Evolutionary conservation across 2,888 invertebrate species (phyloP).

Genomic region (Andrena fulva): DNA sequence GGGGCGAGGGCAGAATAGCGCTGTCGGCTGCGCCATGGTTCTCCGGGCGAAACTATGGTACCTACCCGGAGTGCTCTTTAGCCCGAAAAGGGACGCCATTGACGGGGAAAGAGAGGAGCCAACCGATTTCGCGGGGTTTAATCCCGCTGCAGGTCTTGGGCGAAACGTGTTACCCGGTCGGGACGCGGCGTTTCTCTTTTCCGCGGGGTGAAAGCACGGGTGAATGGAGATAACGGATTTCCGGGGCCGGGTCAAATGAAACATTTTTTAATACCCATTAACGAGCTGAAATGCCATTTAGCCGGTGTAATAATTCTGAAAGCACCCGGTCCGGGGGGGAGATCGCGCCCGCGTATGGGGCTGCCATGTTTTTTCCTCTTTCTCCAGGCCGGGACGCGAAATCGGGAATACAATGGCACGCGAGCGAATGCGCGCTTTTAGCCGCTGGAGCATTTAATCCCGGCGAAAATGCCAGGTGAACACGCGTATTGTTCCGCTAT

Average conservation of each 20-base stretch:
- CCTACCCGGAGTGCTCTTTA: slow-evolving; percentile 15
- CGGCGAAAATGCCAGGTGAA: slow-evolving; percentile 34
- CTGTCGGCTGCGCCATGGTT: slow-evolving; percentile 30
- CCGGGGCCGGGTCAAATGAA: slow-evolving; percentile 45
- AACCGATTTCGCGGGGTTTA: slow-evolving; percentile 56
- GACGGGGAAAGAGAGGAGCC: neutral
- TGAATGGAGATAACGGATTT: slow-evolving; percentile 51
- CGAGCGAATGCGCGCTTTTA: slow-evolving; percentile 51
- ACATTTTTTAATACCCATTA: slow-evolving; percentile 65
- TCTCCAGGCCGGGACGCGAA: slow-evolving; percentile 26
- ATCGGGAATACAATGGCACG: slow-evolving; percentile 49
- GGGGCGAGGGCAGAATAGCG: slow-evolving; percentile 33
- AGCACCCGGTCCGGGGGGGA: slow-evolving; percentile 29
- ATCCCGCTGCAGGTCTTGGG: slow-evolving; percentile 45
- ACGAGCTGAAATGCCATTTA: slow-evolving; percentile 54
- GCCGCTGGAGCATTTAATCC: slow-evolving; percentile 51
- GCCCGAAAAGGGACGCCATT: slow-evolving; percentile 41
- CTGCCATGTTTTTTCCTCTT: neutral
- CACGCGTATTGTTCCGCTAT: slow-evolving; percentile 46
- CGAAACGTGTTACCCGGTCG: neutral
- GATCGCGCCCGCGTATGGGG: neutral
- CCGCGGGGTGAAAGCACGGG: slow-evolving; percentile 23
- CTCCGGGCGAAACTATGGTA: slow-evolving; percentile 32
- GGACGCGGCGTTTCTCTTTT: neutral
- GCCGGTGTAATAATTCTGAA: slow-evolving; percentile 60